Evolutionary conservation across 2,113 vertebrate genomes (phyloP), one percentile per base, ranked within the genome.

Genomic region (Macquaria australasica): DNA sequence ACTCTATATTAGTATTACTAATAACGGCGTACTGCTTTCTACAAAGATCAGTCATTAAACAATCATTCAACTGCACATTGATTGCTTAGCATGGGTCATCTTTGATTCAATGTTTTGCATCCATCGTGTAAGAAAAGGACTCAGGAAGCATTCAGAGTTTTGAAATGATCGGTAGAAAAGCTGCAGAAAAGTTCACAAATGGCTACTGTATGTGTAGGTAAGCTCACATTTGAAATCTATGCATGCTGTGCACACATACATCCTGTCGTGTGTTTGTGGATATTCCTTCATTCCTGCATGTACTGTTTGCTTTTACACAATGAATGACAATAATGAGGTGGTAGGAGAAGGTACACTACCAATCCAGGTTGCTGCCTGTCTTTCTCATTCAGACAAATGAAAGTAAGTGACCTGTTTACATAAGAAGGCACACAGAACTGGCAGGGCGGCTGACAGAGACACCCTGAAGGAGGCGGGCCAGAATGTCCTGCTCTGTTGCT

Each of bases 351-450:
- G 9, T 68, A 31, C 34, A 53, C 72, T 50, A 70, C 53, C 48
- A 51, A 37, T 78, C 68, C 59, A 77, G 53, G 77, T 59, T 69
- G 43, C 72, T 41, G 43, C 45, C 64, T 78, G n/a, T 79, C 48
- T 76, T 77, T 82, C 55, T 74, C 21, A 81, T 77, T 81, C 63
- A 91, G 68, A 80, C 50, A 79, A 77, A 89, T 62, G 69, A 77
- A 87, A 90, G 74, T 66, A 88, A 87, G 69, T 88, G 92, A 91
- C 89, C 86, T 83, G 79, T 82, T 91, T 93, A 94, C 85, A 59
- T 87, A 93, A 91, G 81, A 87, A 75, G 78, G 53, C 74, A 80
- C 78, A 79, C 25, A 76, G 71, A 84, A 69, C 37, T 77, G 78
- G 69, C 64, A 67, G 53, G 53, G 60, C 23, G 10, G 66, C 74